These are phyloP conservation scores for Lasioglossum marginatum DNA, from an alignment of 2,888 invertebrate species.

Conservation along the genomic window DNA sequence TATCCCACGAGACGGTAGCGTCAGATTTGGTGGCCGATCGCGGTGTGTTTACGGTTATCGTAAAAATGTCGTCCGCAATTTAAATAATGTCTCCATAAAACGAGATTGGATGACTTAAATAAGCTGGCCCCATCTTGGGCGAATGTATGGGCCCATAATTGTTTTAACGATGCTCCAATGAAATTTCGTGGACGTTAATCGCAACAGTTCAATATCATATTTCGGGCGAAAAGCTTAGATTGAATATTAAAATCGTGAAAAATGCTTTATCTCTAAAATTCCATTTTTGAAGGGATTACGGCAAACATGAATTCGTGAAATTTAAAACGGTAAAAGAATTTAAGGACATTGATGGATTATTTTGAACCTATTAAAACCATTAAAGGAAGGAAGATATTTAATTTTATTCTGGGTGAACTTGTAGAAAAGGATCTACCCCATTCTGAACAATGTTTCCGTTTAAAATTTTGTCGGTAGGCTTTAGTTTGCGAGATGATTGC, in stretches of 20 bases:
- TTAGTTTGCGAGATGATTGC: too few species aligned
- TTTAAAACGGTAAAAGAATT: background rate
- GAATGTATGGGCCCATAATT: background rate
- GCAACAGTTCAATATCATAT: background rate
- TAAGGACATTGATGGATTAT: background rate
- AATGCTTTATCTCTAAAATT: background rate
- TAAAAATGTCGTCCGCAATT: background rate
- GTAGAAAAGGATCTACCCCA: too few species aligned
- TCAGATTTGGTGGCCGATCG: background rate
- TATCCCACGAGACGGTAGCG: background rate
- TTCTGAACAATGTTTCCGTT: too few species aligned
- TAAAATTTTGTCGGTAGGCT: too few species aligned
- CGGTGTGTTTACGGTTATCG: background rate
- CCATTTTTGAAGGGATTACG: background rate
- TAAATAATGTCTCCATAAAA: slow-evolving; percentile 6
- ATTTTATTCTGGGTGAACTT: background rate
- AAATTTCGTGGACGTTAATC: background rate
- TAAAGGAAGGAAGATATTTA: background rate
- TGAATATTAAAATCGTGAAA: background rate
- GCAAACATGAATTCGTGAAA: too few species aligned
- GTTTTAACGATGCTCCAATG: background rate
- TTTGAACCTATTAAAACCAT: too few species aligned
- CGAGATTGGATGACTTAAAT: background rate
- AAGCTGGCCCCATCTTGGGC: background rate
- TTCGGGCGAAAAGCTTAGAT: background rate